These are phyloP conservation scores for Bombus huntii DNA, from an alignment of 1,140 invertebrate genomes.

Conservation along the genomic window DNA sequence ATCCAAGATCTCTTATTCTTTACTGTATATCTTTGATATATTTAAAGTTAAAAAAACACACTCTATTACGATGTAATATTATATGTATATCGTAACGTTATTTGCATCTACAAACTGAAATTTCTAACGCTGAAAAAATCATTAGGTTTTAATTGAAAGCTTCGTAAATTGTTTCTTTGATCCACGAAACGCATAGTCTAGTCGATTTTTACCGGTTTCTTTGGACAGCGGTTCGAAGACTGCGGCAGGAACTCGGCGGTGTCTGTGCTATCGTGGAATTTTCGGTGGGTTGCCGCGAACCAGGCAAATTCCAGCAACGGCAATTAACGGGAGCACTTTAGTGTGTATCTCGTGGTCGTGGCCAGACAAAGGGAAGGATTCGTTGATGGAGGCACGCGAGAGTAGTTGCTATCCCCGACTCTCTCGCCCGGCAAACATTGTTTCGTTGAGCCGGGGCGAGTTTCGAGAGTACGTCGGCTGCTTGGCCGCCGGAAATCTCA, in stretches of 20 bases:
- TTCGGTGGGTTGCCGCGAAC: slow-evolving; percentile 47
- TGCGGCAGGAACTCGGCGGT: background rate
- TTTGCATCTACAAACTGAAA: background rate
- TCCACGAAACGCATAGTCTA: background rate
- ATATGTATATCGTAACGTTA: background rate
- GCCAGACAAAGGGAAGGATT: slow-evolving; percentile 62
- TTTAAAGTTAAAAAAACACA: background rate
- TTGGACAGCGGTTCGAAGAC: background rate
- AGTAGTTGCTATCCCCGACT: slow-evolving; percentile 14
- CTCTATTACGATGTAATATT: background rate
- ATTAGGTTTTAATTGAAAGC: background rate
- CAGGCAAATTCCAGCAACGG: slow-evolving; percentile 56
- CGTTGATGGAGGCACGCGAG: slow-evolving; percentile 53
- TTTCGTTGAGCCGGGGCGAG: slow-evolving; percentile 42
- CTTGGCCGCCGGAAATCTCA: slow-evolving; percentile 30
- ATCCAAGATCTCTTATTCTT: background rate
- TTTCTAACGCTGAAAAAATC: no score
- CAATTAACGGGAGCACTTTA: slow-evolving; percentile 68
- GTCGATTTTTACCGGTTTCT: background rate
- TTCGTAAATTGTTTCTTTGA: background rate
- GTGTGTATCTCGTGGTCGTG: slow-evolving; percentile 52
- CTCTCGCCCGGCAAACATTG: slow-evolving; percentile 57
- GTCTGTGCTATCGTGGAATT: slow-evolving; percentile 46
- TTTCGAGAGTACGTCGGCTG: slow-evolving; percentile 14
- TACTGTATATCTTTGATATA: background rate